phyloP scores from a whole-genome alignment of 1,140 invertebrate species.

The Ephestia elutella region DNA sequence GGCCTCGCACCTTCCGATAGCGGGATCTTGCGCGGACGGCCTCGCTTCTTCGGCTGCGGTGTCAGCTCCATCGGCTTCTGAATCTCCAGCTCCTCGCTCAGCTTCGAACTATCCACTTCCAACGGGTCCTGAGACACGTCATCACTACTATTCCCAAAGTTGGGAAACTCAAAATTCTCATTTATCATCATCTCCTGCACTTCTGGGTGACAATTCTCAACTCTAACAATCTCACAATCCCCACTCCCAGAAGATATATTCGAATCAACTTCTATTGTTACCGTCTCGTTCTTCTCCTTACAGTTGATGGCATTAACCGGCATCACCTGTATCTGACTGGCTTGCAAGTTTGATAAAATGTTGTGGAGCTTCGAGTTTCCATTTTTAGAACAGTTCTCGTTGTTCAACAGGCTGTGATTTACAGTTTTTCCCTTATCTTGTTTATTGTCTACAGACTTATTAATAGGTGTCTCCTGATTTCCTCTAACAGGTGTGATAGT shows the following conservation, averaged over 20 bases:
- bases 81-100: conserved; percentile 30
- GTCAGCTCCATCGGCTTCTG: conserved; percentile 45
- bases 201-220: conserved; percentile 46
- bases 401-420: conserved; percentile 58
- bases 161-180: conserved; percentile 64
- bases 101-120: conserved; percentile 52
- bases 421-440: conserved; percentile 32
- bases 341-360: conserved; percentile 64
- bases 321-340: conserved; percentile 54
- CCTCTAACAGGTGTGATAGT: conserved; percentile 48
- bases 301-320: conserved; percentile 49
- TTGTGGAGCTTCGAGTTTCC: conserved; percentile 68
- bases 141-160: conserved; percentile 49
- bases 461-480: conserved; percentile 33
- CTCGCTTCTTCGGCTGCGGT: conserved; percentile 67
- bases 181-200: conserved; percentile 64
- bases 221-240: conserved; percentile 37
- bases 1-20: conserved; percentile 52
- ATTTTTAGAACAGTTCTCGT: conserved; percentile 69
- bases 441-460: conserved; percentile 43
- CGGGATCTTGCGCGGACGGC: conserved; percentile 65
- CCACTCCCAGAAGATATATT: conserved; percentile 60
- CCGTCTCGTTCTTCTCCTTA: conserved; percentile 43
- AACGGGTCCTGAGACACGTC: conserved; percentile 67
- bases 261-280: conserved; percentile 53